Conservation (phyloP, 2,888 invertebrate genomes). For the Philaethria dido region DNA sequence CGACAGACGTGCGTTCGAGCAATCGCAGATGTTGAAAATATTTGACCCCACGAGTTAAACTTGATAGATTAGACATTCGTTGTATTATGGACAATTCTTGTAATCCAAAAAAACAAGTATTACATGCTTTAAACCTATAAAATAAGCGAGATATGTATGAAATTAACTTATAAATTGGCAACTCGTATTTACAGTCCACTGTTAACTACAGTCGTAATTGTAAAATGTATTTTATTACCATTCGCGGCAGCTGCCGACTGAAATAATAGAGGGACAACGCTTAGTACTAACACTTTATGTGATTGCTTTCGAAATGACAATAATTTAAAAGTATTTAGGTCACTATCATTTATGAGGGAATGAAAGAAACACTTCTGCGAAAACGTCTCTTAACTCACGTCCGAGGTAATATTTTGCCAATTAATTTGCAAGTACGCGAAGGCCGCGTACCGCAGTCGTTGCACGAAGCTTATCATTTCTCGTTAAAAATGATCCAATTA, state of each 20-base stretch:
- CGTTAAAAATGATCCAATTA: slow-evolving; percentile 82
- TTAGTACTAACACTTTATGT: slow-evolving; percentile 24
- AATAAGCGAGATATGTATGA: neutral
- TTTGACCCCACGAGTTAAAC: slow-evolving; percentile 48
- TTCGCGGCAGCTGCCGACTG: slow-evolving; percentile 24
- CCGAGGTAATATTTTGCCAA: slow-evolving; percentile 45
- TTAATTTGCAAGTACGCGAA: slow-evolving; percentile 60
- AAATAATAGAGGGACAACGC: slow-evolving; percentile 26
- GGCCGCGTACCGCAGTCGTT: slow-evolving; percentile 58
- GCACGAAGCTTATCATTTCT: slow-evolving; percentile 68
- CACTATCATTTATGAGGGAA: slow-evolving; percentile 1
- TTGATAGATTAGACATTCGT: slow-evolving; percentile 4
- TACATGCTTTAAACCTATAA: neutral
- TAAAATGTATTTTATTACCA: slow-evolving; percentile 28
- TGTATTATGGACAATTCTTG: neutral
- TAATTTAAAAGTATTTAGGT: slow-evolving; percentile 26
- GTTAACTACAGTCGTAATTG: slow-evolving; percentile 24
- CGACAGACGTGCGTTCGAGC: slow-evolving; percentile 48
- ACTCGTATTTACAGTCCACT: slow-evolving; percentile 13
- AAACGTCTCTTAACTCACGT: slow-evolving; percentile 46
- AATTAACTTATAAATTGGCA: slow-evolving; percentile 25
- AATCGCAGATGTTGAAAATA: slow-evolving; percentile 47
- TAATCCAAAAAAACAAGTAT: neutral
- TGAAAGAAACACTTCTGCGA: slow-evolving; percentile 36
- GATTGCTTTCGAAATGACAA: slow-evolving; percentile 22